A percentile compares a stretch with the other conserved stretches of the same genome.
These are phyloP conservation scores for Machimus atricapillus DNA, from an alignment of 2,888 invertebrate species.

Conservation along the genomic window DNA sequence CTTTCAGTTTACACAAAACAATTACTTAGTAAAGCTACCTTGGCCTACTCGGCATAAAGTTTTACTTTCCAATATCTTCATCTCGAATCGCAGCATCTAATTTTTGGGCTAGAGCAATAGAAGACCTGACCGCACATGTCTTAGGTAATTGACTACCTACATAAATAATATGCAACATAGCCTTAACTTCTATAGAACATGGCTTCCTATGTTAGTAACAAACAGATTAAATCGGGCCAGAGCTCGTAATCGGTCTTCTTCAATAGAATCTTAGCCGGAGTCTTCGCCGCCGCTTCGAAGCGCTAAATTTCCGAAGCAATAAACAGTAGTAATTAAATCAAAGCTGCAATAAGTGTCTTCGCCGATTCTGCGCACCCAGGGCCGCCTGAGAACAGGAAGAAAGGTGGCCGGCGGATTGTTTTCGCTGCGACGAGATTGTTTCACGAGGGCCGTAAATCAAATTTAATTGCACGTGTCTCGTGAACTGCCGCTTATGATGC, in stretches of 20 bases:
- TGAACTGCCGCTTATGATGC: slow-evolving; percentile 9
- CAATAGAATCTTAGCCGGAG: neutral
- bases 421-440: neutral
- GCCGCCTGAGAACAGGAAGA: neutral
- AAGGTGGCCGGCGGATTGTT: neutral
- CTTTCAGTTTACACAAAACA: no score
- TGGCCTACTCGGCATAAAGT: no score
- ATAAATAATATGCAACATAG: no score
- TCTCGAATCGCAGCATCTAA: no score
- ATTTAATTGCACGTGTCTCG: slow-evolving; percentile 5
- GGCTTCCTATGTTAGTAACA: no score
- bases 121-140: no score
- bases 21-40: no score
- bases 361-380: neutral
- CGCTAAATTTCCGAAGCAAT: neutral
- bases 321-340: neutral
- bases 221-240: neutral
- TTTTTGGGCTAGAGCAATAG: no score
- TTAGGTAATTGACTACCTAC: no score
- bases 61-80: no score
- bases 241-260: neutral
- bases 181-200: no score
- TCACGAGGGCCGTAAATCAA: slow-evolving; percentile 5
- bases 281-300: neutral
- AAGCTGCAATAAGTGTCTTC: neutral